Evolutionary conservation across 1,140 invertebrate species (phyloP).

Genomic region (Cyphomyrmex costatus): DNA sequence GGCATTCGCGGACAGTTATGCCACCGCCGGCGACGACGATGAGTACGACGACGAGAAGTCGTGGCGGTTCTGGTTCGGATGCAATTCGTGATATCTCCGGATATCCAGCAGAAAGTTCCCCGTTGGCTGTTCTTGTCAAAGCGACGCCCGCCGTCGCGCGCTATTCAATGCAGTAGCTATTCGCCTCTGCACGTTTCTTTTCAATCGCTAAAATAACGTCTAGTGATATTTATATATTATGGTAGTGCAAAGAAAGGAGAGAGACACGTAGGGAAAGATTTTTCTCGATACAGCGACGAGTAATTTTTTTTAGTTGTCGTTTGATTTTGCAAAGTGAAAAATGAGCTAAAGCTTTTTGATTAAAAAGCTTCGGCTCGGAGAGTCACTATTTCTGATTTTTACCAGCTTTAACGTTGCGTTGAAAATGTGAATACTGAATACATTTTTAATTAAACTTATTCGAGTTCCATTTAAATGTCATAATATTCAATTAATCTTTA

Average conservation of each 20-base stretch:
- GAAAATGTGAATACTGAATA: background rate
- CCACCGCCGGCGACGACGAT: background rate
- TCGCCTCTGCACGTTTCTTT: constrained; percentile 35
- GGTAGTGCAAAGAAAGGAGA: background rate
- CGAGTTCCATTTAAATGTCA: background rate
- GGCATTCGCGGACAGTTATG: constrained; percentile 47
- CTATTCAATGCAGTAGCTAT: constrained; percentile 37
- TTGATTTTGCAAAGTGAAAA: constrained; percentile 9
- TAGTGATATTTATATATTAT: constrained; percentile 34
- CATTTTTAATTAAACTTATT: background rate
- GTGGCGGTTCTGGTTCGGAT: constrained; percentile 18
- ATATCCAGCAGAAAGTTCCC: constrained; percentile 57
- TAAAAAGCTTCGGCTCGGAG: background rate
- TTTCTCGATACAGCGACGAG: background rate
- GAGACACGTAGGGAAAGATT: background rate
- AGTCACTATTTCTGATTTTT: background rate
- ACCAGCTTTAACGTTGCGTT: background rate
- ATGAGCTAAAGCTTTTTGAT: constrained; percentile 9
- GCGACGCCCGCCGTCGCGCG: constrained; percentile 13
- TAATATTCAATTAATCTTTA: too few species aligned
- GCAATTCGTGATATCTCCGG: constrained; percentile 58
- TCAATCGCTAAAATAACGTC: constrained; percentile 36
- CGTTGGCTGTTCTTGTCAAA: constrained; percentile 47
- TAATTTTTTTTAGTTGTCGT: background rate
- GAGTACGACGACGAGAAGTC: background rate